phyloP scores from a whole-genome alignment of 2,888 invertebrate species.

The Macropis europaea region DNA sequence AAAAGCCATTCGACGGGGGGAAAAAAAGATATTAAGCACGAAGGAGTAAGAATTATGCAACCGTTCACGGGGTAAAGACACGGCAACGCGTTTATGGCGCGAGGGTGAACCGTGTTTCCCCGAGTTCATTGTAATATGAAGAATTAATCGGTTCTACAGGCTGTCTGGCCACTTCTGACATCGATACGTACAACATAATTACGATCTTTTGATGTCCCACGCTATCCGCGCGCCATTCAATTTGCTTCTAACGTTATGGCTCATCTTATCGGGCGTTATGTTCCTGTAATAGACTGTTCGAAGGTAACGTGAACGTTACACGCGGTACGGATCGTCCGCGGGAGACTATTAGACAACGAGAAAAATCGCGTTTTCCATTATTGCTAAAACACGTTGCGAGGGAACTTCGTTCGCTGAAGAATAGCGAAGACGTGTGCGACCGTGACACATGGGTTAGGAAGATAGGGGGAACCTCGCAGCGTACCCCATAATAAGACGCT shows the following conservation, averaged over 20 bases:
- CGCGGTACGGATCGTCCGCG: constrained; percentile 6
- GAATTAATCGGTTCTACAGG: constrained; percentile 15
- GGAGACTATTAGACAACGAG: constrained; percentile 21
- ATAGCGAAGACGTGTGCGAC: constrained; percentile 38
- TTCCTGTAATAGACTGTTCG: constrained; percentile 35
- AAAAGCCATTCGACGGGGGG: not conserved
- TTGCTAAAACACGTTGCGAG: constrained; percentile 36
- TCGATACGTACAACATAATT: constrained; percentile 32
- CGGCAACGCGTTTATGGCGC: not conserved
- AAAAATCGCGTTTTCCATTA: constrained; percentile 54
- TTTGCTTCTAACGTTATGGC: constrained; percentile 37
- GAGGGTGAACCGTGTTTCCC: too few species aligned
- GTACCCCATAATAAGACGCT: constrained; percentile 43
- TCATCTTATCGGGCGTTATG: constrained; percentile 23
- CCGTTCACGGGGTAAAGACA: not conserved
- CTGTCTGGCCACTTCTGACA: constrained; percentile 6
- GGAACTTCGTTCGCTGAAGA: constrained; percentile 1
- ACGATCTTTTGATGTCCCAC: constrained; percentile 12
- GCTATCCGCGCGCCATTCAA: constrained; percentile 29
- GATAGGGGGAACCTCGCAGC: constrained; percentile 22
- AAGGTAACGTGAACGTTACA: constrained; percentile 33
- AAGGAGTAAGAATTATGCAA: not conserved
- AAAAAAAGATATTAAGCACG: constrained; percentile 15
- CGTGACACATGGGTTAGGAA: constrained; percentile 56
- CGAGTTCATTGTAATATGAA: not conserved